A percentile compares a stretch with the other conserved stretches of the same genome.
Conservation (phyloP, 2,113 vertebrate genomes). For the Clinocottus analis region DNA sequence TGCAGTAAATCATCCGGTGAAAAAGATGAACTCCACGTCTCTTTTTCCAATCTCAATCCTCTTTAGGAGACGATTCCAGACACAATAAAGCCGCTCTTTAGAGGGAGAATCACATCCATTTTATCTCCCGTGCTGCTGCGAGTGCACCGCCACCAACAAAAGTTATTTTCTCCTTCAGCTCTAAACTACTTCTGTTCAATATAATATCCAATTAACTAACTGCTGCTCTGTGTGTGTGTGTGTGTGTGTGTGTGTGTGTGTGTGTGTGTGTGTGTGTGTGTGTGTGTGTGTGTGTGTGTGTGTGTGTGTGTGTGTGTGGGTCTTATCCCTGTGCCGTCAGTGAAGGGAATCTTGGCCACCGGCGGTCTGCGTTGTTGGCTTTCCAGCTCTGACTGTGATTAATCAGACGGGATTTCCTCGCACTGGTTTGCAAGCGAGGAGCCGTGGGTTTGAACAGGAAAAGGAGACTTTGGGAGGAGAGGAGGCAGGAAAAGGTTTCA, state of each 20-base stretch:
- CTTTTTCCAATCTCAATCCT: constrained; percentile 65
- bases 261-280: too few species aligned
- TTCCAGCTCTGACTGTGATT: constrained; percentile 57
- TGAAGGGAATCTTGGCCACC: constrained; percentile 48
- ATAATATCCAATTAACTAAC: constrained; percentile 74
- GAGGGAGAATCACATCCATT: constrained; percentile 69
- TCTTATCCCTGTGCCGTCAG: constrained; percentile 43
- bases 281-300: too few species aligned
- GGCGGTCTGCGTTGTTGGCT: constrained; percentile 46
- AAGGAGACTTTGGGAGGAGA: constrained; percentile 33
- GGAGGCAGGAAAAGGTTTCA: constrained; percentile 3
- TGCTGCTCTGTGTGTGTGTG: too few species aligned
- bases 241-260: too few species aligned
- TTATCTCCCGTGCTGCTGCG: constrained; percentile 54
- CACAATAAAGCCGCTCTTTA: constrained; percentile 67
- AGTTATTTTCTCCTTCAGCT: constrained; percentile 59
- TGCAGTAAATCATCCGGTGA: constrained; percentile 56
- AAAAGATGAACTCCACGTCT: constrained; percentile 62
- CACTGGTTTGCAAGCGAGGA: too few species aligned
- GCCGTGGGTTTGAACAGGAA: constrained; percentile 21
- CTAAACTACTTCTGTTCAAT: constrained; percentile 68
- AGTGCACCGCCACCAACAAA: constrained; percentile 55
- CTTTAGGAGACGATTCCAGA: constrained; percentile 56
- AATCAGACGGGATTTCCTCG: constrained; percentile 49
- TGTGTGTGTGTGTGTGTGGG: neutral